These are phyloP conservation scores for Magallana angulata DNA, from an alignment of 1,140 invertebrate genomes.

Conservation along the genomic window DNA sequence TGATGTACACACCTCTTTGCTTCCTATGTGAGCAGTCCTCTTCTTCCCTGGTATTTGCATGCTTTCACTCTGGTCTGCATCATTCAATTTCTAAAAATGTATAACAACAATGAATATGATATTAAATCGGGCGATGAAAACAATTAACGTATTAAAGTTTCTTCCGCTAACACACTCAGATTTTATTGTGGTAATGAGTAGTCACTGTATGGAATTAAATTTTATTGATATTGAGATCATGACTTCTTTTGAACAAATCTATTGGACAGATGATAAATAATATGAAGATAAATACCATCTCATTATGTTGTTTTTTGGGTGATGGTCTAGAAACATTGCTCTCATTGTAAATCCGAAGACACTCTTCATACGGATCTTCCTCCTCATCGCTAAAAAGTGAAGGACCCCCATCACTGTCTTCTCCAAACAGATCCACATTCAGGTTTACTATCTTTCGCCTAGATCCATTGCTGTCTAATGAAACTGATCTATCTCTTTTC, in stretches of 20 bases:
- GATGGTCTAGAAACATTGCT: slow-evolving; percentile 35
- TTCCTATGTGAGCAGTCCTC: slow-evolving; percentile 69
- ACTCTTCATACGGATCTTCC: slow-evolving; percentile 85
- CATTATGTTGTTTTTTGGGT: not conserved
- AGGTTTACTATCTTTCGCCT: slow-evolving; percentile 64
- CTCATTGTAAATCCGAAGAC: slow-evolving; percentile 87
- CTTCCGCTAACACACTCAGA: no score
- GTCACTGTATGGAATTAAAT: no score
- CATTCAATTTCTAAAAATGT: not conserved
- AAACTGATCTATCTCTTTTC: slow-evolving; percentile 29
- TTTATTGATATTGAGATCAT: no score
- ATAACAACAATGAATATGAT: not conserved
- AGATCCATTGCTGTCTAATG: slow-evolving; percentile 34
- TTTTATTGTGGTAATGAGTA: no score
- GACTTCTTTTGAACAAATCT: no score
- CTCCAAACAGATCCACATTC: slow-evolving; percentile 70
- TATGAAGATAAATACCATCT: slow-evolving; percentile 22
- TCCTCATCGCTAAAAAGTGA: slow-evolving; percentile 68
- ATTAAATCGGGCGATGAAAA: no score
- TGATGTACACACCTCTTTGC: slow-evolving; percentile 37
- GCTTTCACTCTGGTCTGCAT: not conserved
- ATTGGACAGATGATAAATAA: no score
- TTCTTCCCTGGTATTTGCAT: slow-evolving; percentile 63
- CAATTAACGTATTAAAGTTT: no score
- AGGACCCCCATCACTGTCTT: slow-evolving; percentile 62